Base-by-base conservation (phyloP, 2,888 invertebrate species). In the Drosophila pseudotalamancana region DNA sequence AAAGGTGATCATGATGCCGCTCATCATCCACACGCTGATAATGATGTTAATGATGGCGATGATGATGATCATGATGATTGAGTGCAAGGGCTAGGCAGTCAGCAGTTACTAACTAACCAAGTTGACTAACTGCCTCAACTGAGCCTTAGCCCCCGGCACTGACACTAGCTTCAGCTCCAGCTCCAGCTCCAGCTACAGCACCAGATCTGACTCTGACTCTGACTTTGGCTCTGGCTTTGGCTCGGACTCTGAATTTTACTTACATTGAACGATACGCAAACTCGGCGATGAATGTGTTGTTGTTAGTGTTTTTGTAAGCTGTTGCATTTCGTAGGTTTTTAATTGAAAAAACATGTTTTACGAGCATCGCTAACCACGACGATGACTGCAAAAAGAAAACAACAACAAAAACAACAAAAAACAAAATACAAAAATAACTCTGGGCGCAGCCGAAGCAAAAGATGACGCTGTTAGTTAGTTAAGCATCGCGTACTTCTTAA, bases 271-370 rank as follows among this genome's bases (percentile, higher is more conserved):
- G 66, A 62, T 74, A 67, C 60, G 55, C 53, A 56, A 71, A 56
- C 76, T 67, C 39, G 55, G 42, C 49, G 34, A 32, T 56, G 32
- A 27, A 43, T 59, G 29, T 57, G 53, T 53, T 56, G 56, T 39
- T 59, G 35, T 42, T 31, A 21, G 5, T 59, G 54, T 53, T 50
- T 54, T 82, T 55, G 65, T 64, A 55, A 39, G 60, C 62, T 72
- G 81, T 75, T 81, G 87, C 85, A 85, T 84, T 84, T 84, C 62
- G 76, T 75, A 75, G 83, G 77, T 82, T 88, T 86, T 87, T 88
- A 89, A 88, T 88, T 88, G 87, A 88, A 87, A 88, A 89, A 89
- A 87, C 89, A 85, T 88, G 87, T 89, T 88, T 87, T 89, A 89
- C 78, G 87, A 87, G 78, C 87, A 75, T 75, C 72, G 75, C 82